Base-by-base conservation (phyloP, 2,888 invertebrate genomes). In the Cerceris ruficornis region DNA sequence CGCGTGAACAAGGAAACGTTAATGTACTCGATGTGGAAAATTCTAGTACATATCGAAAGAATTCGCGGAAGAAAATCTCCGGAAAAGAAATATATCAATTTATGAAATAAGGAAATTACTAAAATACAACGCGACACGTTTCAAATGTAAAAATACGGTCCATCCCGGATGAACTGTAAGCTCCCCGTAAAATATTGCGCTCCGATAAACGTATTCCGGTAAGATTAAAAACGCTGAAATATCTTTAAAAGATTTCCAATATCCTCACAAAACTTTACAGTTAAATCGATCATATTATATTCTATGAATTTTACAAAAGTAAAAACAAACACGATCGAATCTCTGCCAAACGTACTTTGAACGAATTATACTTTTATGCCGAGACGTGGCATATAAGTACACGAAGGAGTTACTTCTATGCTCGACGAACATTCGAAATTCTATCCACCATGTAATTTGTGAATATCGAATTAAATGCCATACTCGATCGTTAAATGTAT, bases 301-400 rank as follows among this genome's bases (percentile, higher is more conserved):
- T 7, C 7, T 15, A 7, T 0, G 1, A 2, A 0, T 52, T 66
- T 46, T 4, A 39, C 0, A 17, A n/a, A 42, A 15, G 7, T 42
- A n/a, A 8, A 15, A 15, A 39, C 7, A 6, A 13, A 5, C n/a
- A 28, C 28, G 61, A 50, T 60, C 14, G 0, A 52, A 11, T 46
- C 17, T 6, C 8, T 2, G 14, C 39, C 28, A n/a, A 9, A 49
- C 8, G 50, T 46, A 55, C 6, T 58, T 46, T 4, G 8, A 54
- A 43, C 39, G n/a, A 58, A 74, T 54, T 55, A 6, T 9, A 69
- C 14, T 62, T 54, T 73, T 54, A 7, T 7, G 59, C 43, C 68
- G 49, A 67, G 75, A 81, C 81, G 80, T 81, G 80, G 80, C 78
- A 81, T 17, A 62, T 28, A 61, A 54, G 49, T 49, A 54, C 42